These are phyloP conservation scores for Rhopalosiphum nymphaeae DNA, from an alignment of 2,888 invertebrate genomes.

Conservation along the genomic window DNA sequence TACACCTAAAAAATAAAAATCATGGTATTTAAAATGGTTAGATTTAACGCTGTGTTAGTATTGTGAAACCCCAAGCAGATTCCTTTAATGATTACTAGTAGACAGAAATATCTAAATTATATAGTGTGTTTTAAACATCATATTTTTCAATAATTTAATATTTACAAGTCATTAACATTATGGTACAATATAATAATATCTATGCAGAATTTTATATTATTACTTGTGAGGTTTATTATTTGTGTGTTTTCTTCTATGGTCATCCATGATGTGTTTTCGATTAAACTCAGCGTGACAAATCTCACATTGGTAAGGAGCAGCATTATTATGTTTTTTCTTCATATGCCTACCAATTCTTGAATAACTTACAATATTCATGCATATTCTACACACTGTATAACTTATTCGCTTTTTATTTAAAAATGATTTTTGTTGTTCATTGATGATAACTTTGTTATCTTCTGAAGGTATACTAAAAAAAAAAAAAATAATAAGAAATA, in stretches of 20 bases:
- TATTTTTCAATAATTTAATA: background rate
- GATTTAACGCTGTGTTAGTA: background rate
- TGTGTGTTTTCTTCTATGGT: conserved; percentile 56
- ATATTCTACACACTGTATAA: conserved; percentile 57
- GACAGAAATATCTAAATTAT: background rate
- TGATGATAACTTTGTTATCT: background rate
- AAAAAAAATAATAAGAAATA: background rate
- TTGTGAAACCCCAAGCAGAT: background rate
- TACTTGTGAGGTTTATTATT: conserved; percentile 60
- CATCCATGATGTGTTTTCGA: conserved; percentile 58
- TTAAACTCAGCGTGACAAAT: conserved; percentile 53
- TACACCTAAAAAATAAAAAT: conserved; percentile 27
- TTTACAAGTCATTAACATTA: background rate
- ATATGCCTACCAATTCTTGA: conserved; percentile 61
- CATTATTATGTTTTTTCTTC: conserved; percentile 61
- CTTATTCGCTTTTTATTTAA: conserved; percentile 39
- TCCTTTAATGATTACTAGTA: background rate
- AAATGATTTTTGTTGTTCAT: background rate
- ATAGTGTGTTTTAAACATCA: background rate
- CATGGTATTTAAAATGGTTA: background rate
- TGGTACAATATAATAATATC: background rate
- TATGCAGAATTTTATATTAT: background rate
- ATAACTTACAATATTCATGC: conserved; percentile 54
- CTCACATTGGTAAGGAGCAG: conserved; percentile 58
- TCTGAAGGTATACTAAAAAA: background rate